These are phyloP conservation scores for Buceros bicornis DNA, from an alignment of 2,797 vertebrate genomes.

Conservation along the genomic window DNA sequence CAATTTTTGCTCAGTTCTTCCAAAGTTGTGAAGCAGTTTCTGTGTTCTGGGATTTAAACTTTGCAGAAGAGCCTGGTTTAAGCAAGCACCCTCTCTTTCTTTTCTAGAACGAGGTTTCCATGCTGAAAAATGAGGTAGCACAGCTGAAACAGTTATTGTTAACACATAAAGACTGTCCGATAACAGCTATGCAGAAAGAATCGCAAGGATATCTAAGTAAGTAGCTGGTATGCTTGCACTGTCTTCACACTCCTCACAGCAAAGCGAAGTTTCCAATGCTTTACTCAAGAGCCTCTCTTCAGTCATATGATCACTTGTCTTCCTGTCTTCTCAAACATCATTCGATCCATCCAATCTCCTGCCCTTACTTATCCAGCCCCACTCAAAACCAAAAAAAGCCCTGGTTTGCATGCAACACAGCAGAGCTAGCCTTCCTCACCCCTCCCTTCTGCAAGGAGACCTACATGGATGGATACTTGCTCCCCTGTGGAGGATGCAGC, in stretches of 20 bases:
- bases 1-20: background rate
- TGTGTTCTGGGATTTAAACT: background rate
- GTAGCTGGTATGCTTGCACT: conserved; percentile 78
- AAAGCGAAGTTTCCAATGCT: conserved; percentile 40
- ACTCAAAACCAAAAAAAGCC: conserved; percentile 43
- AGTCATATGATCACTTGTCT: conserved; percentile 19
- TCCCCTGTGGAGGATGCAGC: conserved; percentile 57
- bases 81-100: conserved; percentile 52
- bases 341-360: conserved; percentile 41
- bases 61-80: background rate
- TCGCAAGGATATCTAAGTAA: conserved; percentile 99
- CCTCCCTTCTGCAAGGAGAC: conserved; percentile 54
- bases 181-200: conserved; percentile 99
- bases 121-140: conserved; percentile 99
- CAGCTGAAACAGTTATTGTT: conserved; percentile 99
- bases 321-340: conserved; percentile 59
- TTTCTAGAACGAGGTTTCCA: conserved; percentile 96
- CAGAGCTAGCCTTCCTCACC: conserved; percentile 38
- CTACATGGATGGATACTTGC: conserved; percentile 36
- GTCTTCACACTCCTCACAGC: conserved; percentile 48
- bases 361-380: conserved; percentile 53
- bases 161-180: conserved; percentile 99
- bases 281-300: conserved; percentile 40
- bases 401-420: conserved; percentile 1
- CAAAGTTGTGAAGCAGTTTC: background rate